Percentiles rank a stretch among this genome's conserved stretches.
Evolutionary conservation across 2,113 vertebrate species (phyloP).

Genomic region (Perca flavescens): DNA sequence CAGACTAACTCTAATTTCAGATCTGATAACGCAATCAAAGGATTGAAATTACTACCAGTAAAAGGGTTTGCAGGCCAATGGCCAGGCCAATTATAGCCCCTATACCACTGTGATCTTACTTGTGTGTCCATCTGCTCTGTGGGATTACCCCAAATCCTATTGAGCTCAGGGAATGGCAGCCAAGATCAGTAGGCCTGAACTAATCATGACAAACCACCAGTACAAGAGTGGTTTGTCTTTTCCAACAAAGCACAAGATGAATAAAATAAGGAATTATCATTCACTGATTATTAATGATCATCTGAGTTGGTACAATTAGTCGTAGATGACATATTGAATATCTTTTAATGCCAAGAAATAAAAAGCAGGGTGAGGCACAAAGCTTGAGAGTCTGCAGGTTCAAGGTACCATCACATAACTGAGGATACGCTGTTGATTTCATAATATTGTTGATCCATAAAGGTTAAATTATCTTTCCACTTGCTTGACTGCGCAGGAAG

Average conservation of each 20-base stretch:
- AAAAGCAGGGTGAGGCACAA: not conserved
- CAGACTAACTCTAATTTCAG: constrained; percentile 19
- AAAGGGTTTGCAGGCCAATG: constrained; percentile 57
- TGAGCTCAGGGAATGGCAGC: constrained; percentile 69
- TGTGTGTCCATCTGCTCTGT: constrained; percentile 79
- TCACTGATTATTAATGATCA: constrained; percentile 30
- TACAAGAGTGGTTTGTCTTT: constrained; percentile 49
- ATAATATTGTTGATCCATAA: constrained; percentile 16
- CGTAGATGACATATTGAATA: not conserved
- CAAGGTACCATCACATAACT: constrained; percentile 11
- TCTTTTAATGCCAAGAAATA: not conserved
- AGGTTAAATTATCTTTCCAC: constrained; percentile 28
- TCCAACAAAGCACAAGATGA: constrained; percentile 28
- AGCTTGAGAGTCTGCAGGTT: not conserved
- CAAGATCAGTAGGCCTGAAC: constrained; percentile 74
- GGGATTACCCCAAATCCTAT: constrained; percentile 82
- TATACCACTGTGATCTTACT: constrained; percentile 76
- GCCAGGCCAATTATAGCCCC: constrained; percentile 74
- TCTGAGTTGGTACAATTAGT: constrained; percentile 28
- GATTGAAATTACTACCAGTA: constrained; percentile 58
- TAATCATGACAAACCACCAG: constrained; percentile 67
- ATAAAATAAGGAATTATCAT: constrained; percentile 38
- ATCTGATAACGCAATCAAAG: constrained; percentile 63
- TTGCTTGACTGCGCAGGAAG: not conserved
- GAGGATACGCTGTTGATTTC: constrained; percentile 15